Percentiles rank a stretch among this genome's conserved stretches.
phyloP scores from a whole-genome alignment of 2,797 vertebrate species.

The Gymnopithys bicolor region DNA sequence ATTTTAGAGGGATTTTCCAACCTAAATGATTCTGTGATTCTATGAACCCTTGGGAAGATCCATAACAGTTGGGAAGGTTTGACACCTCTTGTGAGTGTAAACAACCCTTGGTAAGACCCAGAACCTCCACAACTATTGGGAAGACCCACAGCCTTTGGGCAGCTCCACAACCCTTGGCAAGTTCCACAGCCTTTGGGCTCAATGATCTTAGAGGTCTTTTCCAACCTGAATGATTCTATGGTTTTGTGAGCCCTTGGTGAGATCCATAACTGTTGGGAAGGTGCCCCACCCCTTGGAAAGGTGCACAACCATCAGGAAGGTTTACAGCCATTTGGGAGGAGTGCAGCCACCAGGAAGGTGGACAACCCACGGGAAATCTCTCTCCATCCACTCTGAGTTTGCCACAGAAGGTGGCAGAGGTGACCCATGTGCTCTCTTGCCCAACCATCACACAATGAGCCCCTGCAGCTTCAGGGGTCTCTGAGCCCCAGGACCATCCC shows the following conservation, averaged over 20 bases:
- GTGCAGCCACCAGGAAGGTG: not conserved
- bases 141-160: fast-evolving
- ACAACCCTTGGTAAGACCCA: fast-evolving
- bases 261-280: fast-evolving
- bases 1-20: too few relatives aligned
- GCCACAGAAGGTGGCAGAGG: not conserved
- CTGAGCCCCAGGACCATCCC: not conserved
- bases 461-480: not conserved
- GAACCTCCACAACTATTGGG: not conserved
- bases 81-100: fast-evolving
- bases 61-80: fast-evolving
- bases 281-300: not conserved
- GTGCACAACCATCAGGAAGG: not conserved
- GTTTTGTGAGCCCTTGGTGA: not conserved
- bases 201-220: too few relatives aligned
- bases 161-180: fast-evolving
- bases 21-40: too few relatives aligned
- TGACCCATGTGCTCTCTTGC: not conserved
- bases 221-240: too few relatives aligned
- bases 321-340: not conserved
- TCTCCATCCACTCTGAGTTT: not conserved
- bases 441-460: fast-evolving
- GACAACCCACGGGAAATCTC: not conserved
- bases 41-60: not conserved
- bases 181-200: fast-evolving